phyloP scores from a whole-genome alignment of 2,888 invertebrate genomes.

The Julus scanicus region DNA sequence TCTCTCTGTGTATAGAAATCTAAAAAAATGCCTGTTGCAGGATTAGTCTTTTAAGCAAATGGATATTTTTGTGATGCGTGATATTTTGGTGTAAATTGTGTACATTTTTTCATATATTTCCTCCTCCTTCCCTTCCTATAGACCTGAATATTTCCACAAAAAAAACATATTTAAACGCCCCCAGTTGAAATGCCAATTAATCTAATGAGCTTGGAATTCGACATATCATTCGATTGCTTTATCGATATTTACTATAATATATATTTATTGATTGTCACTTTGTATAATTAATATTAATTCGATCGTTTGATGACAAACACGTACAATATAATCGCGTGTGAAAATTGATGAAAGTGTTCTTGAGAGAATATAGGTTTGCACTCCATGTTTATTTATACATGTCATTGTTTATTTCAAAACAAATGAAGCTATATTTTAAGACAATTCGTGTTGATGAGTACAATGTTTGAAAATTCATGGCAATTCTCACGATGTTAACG shows the following conservation, averaged over 20 bases:
- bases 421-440: background rate
- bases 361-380: conserved; percentile 8
- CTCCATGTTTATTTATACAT: background rate
- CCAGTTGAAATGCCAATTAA: conserved; percentile 11
- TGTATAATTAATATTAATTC: conserved; percentile 33
- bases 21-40: conserved; percentile 24
- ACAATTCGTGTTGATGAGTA: background rate
- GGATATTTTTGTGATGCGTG: conserved; percentile 28
- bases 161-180: background rate
- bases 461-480: background rate
- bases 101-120: conserved; percentile 26
- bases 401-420: background rate
- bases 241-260: conserved; percentile 26
- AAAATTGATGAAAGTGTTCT: background rate
- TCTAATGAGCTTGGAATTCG: conserved; percentile 33
- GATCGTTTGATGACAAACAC: background rate
- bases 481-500: background rate
- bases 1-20: conserved; percentile 19
- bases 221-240: conserved; percentile 33
- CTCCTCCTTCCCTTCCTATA: background rate
- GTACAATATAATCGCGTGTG: background rate
- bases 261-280: conserved; percentile 28
- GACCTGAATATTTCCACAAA: background rate
- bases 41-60: conserved; percentile 28
- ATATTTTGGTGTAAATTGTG: conserved; percentile 33